Base-by-base conservation (phyloP, 1,140 invertebrate species). In the Drosophila nannoptera region DNA sequence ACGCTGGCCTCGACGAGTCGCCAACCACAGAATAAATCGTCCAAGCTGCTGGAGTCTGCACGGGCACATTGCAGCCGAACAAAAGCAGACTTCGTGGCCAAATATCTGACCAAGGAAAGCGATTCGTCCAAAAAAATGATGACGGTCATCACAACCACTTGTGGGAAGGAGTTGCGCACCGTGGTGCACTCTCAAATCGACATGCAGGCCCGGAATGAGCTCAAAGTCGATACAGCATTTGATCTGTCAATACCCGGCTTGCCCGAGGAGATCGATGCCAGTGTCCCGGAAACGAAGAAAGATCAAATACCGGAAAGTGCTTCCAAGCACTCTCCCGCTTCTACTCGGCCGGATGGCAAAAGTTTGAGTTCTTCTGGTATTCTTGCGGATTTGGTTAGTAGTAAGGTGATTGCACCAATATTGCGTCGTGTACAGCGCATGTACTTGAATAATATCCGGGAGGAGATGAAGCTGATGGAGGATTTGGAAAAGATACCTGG, bases 61-160 rank as follows among this genome's bases (percentile, higher is more conserved):
- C 61, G 61, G 6, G 61, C 56, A 14, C 56, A 48, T 5, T 70
- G 73, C 42, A 0, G 31, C 1, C 8, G 45, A 5, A 36, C 50
- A 0, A 38, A 55, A 9, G 54, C n/a, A 4, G 22, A 11, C 5
- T 65, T 77, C 4, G 42, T 14, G 0, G 14, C 29, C 3, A 55
- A 76, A 7, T 69, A 35, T 12, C 5, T 11, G 0, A 29, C 2
- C 1, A 43, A 48, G 4, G 42, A 66, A 0, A 59, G 22, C n/a
- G 31, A 45, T 0, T 61, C 38, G 0, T 7, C 12, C 1, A 5
- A 55, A 36, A 73, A 75, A 0, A n/a, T 29, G 0, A 48, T 52
- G 11, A 86, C 77, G 0, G 61, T 82, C 2, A 78, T 87, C 5
- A 80, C 84, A 11, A 45, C 55, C 1, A 82, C 75, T 8, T 86